Percentiles rank a stretch among this genome's conserved stretches.
Conservation (phyloP, 1,140 invertebrate species). For the Drosophila trapezifrons region DNA sequence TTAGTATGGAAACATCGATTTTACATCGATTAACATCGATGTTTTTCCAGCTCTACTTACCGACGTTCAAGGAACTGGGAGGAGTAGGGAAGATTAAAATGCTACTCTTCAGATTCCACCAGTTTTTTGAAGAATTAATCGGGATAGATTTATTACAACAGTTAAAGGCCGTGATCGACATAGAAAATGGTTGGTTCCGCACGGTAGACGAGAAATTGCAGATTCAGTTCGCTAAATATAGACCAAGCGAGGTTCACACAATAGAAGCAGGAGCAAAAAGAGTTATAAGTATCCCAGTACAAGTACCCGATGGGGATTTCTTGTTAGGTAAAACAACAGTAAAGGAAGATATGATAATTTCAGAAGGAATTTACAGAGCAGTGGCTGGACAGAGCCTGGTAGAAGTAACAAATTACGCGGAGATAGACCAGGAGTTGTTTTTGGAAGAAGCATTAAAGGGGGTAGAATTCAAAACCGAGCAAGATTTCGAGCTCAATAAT, state of each 20-base stretch:
- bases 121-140: background rate
- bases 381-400: background rate
- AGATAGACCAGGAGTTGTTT: background rate
- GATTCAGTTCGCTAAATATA: background rate
- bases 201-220: background rate
- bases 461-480: too few species aligned
- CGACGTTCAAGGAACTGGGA: conserved; percentile 1
- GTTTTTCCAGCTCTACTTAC: too few species aligned
- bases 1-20: too few species aligned
- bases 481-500: too few species aligned
- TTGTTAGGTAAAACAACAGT: too few species aligned
- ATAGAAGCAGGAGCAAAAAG: background rate
- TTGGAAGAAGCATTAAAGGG: too few species aligned
- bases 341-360: background rate
- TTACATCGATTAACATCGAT: too few species aligned
- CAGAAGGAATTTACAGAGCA: too few species aligned
- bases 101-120: too few species aligned
- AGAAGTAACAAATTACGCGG: background rate
- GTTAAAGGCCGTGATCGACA: background rate
- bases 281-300: background rate
- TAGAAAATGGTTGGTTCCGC: background rate
- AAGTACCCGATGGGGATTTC: background rate
- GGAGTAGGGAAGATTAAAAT: background rate
- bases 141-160: background rate
- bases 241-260: background rate